A percentile compares a stretch with the other conserved stretches of the same genome.
phyloP scores from a whole-genome alignment of 2,888 invertebrate genomes.

The Agonopterix heracliana region DNA sequence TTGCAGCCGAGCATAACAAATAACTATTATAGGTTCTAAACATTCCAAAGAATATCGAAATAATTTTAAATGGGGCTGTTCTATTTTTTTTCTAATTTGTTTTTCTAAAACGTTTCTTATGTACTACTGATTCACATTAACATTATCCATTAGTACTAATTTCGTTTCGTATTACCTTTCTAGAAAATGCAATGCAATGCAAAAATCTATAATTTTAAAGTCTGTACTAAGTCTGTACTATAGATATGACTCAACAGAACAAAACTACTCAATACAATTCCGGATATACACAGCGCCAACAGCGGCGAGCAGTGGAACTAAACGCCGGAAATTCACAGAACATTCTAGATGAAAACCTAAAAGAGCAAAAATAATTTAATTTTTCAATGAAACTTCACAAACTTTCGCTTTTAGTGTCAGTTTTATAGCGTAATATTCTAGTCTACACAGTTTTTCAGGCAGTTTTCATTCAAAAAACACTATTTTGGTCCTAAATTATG shows the following conservation, averaged over 20 bases:
- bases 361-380: slow-evolving; percentile 9
- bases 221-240: slow-evolving; percentile 10
- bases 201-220: slow-evolving; percentile 11
- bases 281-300: slow-evolving; percentile 43
- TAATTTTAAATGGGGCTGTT: too few species aligned
- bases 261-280: background rate
- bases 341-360: slow-evolving; percentile 39
- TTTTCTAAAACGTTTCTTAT: background rate
- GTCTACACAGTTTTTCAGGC: background rate
- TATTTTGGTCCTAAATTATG: slow-evolving; percentile 15
- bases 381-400: slow-evolving; percentile 17
- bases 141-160: background rate
- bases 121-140: background rate
- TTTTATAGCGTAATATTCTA: background rate
- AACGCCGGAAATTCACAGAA: slow-evolving; percentile 47
- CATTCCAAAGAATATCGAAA: too few species aligned
- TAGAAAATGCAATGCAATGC: background rate
- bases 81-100: too few species aligned
- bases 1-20: too few species aligned
- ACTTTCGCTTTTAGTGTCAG: background rate
- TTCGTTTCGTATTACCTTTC: background rate
- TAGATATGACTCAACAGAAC: slow-evolving; percentile 2
- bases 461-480: slow-evolving; percentile 21
- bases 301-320: slow-evolving; percentile 34
- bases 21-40: too few species aligned